Base-by-base conservation (phyloP, 2,888 invertebrate species). In the Eretmocerus hayati region DNA sequence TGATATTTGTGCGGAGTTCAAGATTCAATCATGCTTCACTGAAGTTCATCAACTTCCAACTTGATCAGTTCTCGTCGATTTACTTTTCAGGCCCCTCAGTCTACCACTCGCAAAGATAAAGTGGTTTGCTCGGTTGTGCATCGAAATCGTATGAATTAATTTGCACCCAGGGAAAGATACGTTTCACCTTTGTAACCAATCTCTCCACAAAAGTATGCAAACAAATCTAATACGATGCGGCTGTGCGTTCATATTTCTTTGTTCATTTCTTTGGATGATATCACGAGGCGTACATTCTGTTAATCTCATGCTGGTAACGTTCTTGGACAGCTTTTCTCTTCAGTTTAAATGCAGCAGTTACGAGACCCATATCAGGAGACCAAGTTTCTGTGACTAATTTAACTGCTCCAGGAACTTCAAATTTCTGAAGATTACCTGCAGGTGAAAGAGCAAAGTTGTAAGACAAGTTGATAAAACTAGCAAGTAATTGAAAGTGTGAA, bases 291-390 rank as follows among this genome's bases (percentile, higher is more conserved):
- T 96, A 96, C 90, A 96, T 91, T 60, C 87, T 80, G 71, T 88
- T 88, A 65, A 96, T 91, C 75, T 92, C 91, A 59, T 86, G 83
- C 74, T 90, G 85, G 78, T 94, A 97, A 61, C 85, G 81, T 58
- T 91, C 89, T 74, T 95, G 91, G 62, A 97, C 94, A 72, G 90
- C 90, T 80, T 92, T 94, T 65, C 97, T 80, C 74, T 95, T 96
- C 69, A 97, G 79, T 76, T 99, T 99, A 76, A 96, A 92, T 46
- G 97, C 96, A 58, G 96, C 97, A 26, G 97, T 99, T 9, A 97
- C 93, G 40, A 97, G 81, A 48, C 95, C 96, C 81, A 88, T 90
- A 69, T 96, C 96, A 0, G 97, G 96, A 1, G 94, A 91, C 97
- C 97, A 99, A 52, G 89, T 86, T 64, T 96, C 96, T 43, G 85